Conservation (phyloP, 1,140 invertebrate species). For the Vanessa tameamea region DNA sequence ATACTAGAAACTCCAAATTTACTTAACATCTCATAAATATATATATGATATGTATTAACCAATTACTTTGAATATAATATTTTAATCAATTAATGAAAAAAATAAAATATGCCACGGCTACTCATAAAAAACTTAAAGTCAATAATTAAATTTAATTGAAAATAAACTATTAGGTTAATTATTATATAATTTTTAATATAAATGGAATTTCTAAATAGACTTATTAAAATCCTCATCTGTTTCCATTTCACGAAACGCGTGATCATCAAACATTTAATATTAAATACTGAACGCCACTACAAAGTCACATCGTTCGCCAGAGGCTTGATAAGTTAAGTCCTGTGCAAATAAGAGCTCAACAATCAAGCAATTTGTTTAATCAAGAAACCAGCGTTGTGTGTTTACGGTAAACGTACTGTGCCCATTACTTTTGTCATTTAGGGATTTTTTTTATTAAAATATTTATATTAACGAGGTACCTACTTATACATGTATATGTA, state of each 20-base stretch:
- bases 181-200: neutral
- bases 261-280: neutral
- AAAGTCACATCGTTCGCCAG: constrained; percentile 43
- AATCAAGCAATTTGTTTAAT: constrained; percentile 65
- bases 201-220: neutral
- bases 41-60: no score
- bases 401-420: constrained; percentile 8
- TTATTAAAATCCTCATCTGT: neutral
- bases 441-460: neutral
- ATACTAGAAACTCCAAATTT: no score
- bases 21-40: no score
- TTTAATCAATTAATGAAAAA: no score
- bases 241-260: neutral
- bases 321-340: constrained; percentile 48
- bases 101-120: no score
- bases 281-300: constrained; percentile 30
- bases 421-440: constrained; percentile 6
- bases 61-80: no score
- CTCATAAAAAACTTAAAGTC: no score
- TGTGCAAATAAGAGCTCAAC: constrained; percentile 53
- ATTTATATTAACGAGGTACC: neutral
- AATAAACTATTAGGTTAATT: no score
- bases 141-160: no score
- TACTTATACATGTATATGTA: no score
- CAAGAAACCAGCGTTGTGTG: constrained; percentile 37